Evolutionary conservation across 2,888 invertebrate genomes (phyloP), one percentile per base, ranked within the genome.

Genomic region (Odontothrips loti): DNA sequence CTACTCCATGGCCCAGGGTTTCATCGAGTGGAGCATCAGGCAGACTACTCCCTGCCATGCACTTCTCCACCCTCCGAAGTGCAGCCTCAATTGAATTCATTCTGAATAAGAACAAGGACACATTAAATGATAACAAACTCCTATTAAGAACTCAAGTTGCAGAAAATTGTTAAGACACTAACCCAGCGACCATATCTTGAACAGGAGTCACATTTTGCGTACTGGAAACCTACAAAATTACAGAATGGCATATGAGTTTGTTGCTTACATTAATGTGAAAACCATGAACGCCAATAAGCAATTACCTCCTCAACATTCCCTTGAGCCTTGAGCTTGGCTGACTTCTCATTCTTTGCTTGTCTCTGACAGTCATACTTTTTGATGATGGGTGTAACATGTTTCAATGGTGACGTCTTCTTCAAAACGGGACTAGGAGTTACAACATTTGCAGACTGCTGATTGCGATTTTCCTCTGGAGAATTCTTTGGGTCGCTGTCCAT

Each of bases 291-390:
- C 17, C 20, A 75, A 27, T 23, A 11, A 9, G 27, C 9, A 75
- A 27, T 23, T 75, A 75, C 68, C 68, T 75, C 27, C 12, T 75
- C 23, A 75, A 12, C 68, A 23, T 75, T 75, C 27, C 68, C 6
- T 75, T 75, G 23, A 1, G 23, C 3, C 23, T 75, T 75, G 12
- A 27, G 12, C 27, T 75, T 75, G 27, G 23, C 68, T 12, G 68
- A 75, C 63, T 82, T 82, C 23, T 48, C 79, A 47, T 81, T 80
- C 80, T 82, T 82, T 12, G 81, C 83, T 79, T 82, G 81, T 20
- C 83, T 79, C 79, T 83, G 83, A 43, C 58, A 34, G 34, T 81
- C 82, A 68, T 83, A 83, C 47, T 83, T 83, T 80, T 81, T 83
- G 29, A 83, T 68, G 23, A 83, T 83, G 4, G 83, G 83, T 23